Percentiles rank a stretch among this genome's conserved stretches.
Evolutionary conservation across 1,140 invertebrate genomes (phyloP).

Genomic region (Leptonema lineaticorne): DNA sequence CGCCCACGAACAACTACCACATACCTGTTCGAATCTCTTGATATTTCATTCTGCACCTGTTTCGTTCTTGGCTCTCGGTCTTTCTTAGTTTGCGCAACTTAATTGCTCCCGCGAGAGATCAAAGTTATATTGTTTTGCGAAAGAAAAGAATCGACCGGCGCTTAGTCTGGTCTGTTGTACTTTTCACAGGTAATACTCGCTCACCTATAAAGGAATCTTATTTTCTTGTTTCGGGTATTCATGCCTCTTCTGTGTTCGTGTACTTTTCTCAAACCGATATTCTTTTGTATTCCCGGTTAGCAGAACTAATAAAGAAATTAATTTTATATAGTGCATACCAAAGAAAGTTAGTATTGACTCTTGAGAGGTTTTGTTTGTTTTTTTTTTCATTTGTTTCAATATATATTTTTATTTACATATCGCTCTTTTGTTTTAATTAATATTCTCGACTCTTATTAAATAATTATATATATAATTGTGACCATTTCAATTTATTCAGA

Average conservation of each 20-base stretch:
- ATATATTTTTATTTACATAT: neutral
- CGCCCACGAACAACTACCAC: neutral
- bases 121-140: slow-evolving; percentile 40
- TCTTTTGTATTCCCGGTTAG: neutral
- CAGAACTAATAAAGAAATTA: slow-evolving; percentile 19
- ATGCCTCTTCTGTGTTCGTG: neutral
- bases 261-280: neutral
- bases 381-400: too few relatives aligned
- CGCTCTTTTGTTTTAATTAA: neutral
- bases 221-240: neutral
- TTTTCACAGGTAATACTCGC: neutral
- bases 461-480: too few relatives aligned
- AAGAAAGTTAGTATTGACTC: neutral
- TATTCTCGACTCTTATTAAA: neutral
- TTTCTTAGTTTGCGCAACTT: slow-evolving; percentile 38
- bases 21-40: slow-evolving; percentile 31
- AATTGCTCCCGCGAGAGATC: slow-evolving; percentile 42
- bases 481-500: too few relatives aligned
- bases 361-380: neutral
- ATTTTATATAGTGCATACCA: neutral
- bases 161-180: slow-evolving; percentile 3
- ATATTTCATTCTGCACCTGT: slow-evolving; percentile 39
- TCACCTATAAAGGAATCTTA: slow-evolving; percentile 9
- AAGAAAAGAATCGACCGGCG: slow-evolving; percentile 9
- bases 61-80: slow-evolving; percentile 32